Evolutionary conservation across 1,140 invertebrate species (phyloP), one percentile per base, ranked within the genome.

Genomic region (Homalodisca vitripennis): DNA sequence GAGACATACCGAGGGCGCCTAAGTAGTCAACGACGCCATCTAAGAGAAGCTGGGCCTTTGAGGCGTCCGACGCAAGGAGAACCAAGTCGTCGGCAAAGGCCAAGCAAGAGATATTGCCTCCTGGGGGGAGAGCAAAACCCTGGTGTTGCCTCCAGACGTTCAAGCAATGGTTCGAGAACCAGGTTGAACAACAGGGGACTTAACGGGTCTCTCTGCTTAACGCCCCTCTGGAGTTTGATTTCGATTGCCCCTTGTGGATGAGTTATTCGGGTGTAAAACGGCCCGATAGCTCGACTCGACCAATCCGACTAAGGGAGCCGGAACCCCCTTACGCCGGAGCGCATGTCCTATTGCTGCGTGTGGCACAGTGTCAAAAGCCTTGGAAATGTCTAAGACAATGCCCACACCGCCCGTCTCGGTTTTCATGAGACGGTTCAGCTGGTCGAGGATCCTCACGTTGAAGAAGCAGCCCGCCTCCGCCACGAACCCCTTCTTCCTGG

Each of bases 361-460:
- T 0, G 74, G 68, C 0, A 81, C 76, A 0, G 77, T 73, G 30
- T 80, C 79, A 60, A 82, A 82, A 0, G 78, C 76, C 26, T 75
- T 75, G 22, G 60, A 55, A 0, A 75, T 29, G 29, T 78, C 78
- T 14, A 78, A 24, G n/a, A 70, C 73, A 32, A 73, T 73, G 30
- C 69, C 71, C 46, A 74, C 66, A 46, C 64, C 62, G 17, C 27
- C 65, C 1, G 22, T 30, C 3, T 29, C 31, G 3, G 24, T 13
- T 65, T 74, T 72, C 0, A 73, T 27, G 68, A 72, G 3, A 48
- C 72, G 14, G 57, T 74, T n/a, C 20, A 51, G 1, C 41, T 70
- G 31, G n/a, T 67, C 48, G 12, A 71, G 68, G 14, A 68, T 51
- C 31, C 62, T 66, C 6, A 51, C 30, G 27, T 73, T 76, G 14